These are phyloP conservation scores for Psilopsiagon aurifrons DNA, from an alignment of 2,113 vertebrate genomes.

Conservation along the genomic window DNA sequence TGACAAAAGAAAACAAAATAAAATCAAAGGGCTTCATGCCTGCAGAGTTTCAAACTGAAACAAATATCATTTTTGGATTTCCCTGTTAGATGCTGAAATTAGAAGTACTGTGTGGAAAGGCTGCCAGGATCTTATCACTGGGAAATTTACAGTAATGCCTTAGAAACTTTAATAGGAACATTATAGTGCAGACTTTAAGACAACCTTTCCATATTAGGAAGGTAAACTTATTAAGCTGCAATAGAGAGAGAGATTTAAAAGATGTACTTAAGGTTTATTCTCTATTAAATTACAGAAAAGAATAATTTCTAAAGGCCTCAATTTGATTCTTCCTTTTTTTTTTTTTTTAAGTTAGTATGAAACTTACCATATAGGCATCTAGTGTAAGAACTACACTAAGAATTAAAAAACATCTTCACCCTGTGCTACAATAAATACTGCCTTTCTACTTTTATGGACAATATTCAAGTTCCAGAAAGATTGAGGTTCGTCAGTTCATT, in stretches of 20 bases:
- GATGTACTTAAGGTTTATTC: background rate
- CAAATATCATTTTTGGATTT: background rate
- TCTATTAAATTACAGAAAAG: background rate
- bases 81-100: background rate
- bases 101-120: background rate
- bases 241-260: background rate
- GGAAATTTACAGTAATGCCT: constrained; percentile 16
- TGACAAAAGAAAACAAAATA: background rate
- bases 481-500: background rate
- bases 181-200: background rate
- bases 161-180: background rate
- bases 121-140: constrained; percentile 30
- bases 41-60: background rate
- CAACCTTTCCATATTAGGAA: constrained; percentile 14
- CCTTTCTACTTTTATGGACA: background rate
- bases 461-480: background rate
- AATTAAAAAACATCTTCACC: background rate
- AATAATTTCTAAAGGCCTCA: background rate
- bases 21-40: background rate
- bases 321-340: background rate
- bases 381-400: background rate
- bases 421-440: background rate
- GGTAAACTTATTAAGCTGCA: background rate
- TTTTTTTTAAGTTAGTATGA: background rate
- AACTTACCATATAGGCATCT: background rate